A percentile compares a stretch with the other conserved stretches of the same genome.
Conservation (phyloP, 2,888 invertebrate genomes). For the Catonia carolina region DNA sequence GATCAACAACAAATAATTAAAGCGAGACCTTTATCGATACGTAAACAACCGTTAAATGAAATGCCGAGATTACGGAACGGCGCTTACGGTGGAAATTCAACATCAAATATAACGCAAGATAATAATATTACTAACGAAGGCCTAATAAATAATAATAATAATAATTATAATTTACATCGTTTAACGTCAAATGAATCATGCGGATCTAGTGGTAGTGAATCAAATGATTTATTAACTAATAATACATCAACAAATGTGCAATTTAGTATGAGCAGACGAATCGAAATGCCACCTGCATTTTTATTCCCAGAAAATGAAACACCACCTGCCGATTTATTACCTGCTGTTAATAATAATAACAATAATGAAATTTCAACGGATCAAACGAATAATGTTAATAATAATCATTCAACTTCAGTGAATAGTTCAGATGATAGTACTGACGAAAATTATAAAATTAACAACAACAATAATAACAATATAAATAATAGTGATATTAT, state of each 20-base stretch:
- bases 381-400: too few species aligned
- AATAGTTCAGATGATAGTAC: not conserved
- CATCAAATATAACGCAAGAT: not conserved
- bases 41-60: slow-evolving; percentile 71
- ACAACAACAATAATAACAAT: slow-evolving; percentile 4
- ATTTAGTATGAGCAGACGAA: slow-evolving; percentile 58
- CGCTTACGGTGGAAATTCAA: not conserved
- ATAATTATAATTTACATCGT: not conserved
- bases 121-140: slow-evolving; percentile 46
- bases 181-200: not conserved
- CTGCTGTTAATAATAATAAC: slow-evolving; percentile 35
- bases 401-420: too few species aligned
- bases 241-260: not conserved
- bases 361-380: slow-evolving; percentile 22
- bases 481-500: not conserved
- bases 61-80: slow-evolving; percentile 64
- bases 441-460: not conserved
- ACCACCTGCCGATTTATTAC: slow-evolving; percentile 50
- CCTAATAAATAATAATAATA: slow-evolving; percentile 35
- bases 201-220: not conserved
- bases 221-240: not conserved
- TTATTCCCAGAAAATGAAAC: slow-evolving; percentile 70
- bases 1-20: slow-evolving; percentile 50
- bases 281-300: slow-evolving; percentile 78
- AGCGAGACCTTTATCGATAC: slow-evolving; percentile 74